Base-by-base conservation (phyloP, 2,797 vertebrate species). In the Gymnothorax reevesii region DNA sequence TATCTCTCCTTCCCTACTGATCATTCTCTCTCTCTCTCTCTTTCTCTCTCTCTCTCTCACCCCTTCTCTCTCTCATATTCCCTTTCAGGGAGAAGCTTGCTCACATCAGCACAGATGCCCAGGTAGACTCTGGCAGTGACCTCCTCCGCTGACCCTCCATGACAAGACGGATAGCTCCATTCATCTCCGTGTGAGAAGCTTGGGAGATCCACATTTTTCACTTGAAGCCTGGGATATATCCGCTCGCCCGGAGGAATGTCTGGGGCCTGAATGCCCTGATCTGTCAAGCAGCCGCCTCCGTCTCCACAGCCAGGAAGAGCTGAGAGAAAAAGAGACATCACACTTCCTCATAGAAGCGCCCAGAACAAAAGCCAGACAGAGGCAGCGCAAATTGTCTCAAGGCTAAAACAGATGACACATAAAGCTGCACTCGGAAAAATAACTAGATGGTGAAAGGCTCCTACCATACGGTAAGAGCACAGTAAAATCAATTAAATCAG, bases 151-250 rank as follows among this genome's bases (percentile, higher is more conserved):
- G 97, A 98, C 97, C 96, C 90, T 92, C 91, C 90, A 95, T 97
- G 98, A 99, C 98, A 99, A 97, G 97, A 98, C 96, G 89, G 96
- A 99, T 98, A 95, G 96, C 96, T 97, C 96, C 96, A 97, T 82
- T 86, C 79, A 80, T 86, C 85, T 86, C 15, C n/a, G 60, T 77
- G 96, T 97, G 97, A 98, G 94, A 95, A 94, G 96, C 95, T 90
- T 92, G 95, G 94, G 93, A 94, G 94, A 91, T 93, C 93, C 91
- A 95, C 95, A 97, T 97, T 97, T 97, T 95, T 96, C 98, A 97
- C 96, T 95, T 94, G 94, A 92, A 95, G 96, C 94, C 95, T 94
- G 93, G 96, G 97, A 97, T 97, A 94, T 96, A 98, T 98, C 96
- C 97, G 96, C 96, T 97, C 95, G 95, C 92, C 83, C 95, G 94